phyloP scores from a whole-genome alignment of 1,140 invertebrate genomes.

The Latrodectus geometricus region DNA sequence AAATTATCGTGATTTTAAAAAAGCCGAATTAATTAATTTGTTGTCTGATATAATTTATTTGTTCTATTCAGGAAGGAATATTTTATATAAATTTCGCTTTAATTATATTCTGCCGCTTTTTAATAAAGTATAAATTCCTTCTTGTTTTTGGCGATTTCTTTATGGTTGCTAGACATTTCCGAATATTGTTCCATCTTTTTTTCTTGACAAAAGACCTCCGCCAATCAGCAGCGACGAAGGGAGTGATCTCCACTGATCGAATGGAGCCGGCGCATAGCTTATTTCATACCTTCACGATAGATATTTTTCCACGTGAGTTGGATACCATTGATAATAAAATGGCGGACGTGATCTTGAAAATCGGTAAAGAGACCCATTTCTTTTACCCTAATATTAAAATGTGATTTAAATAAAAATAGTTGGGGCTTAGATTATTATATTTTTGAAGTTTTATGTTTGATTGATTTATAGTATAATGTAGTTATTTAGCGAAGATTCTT shows the following conservation, averaged over 20 bases:
- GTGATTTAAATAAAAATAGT: not conserved
- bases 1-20: too few relatives aligned
- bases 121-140: too few relatives aligned
- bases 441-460: too few relatives aligned
- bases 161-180: slow-evolving; percentile 25
- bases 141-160: slow-evolving; percentile 1
- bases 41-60: not conserved
- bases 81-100: not conserved
- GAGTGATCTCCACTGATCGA: slow-evolving; percentile 33
- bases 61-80: not conserved
- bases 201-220: not conserved
- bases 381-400: not conserved
- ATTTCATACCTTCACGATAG: not conserved
- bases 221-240: slow-evolving; percentile 30
- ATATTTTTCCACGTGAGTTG: slow-evolving; percentile 24
- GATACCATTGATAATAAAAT: slow-evolving; percentile 19
- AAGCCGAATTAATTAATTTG: not conserved
- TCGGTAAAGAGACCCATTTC: not conserved
- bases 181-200: slow-evolving; percentile 7
- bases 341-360: slow-evolving; percentile 14
- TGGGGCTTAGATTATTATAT: too few relatives aligned
- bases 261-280: slow-evolving; percentile 54
- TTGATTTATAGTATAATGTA: too few relatives aligned
- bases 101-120: not conserved
- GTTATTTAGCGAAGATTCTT: too few relatives aligned